Evolutionary conservation across 2,113 vertebrate genomes (phyloP), one percentile per base, ranked within the genome.

Genomic region (Oenanthe oenanthe): DNA sequence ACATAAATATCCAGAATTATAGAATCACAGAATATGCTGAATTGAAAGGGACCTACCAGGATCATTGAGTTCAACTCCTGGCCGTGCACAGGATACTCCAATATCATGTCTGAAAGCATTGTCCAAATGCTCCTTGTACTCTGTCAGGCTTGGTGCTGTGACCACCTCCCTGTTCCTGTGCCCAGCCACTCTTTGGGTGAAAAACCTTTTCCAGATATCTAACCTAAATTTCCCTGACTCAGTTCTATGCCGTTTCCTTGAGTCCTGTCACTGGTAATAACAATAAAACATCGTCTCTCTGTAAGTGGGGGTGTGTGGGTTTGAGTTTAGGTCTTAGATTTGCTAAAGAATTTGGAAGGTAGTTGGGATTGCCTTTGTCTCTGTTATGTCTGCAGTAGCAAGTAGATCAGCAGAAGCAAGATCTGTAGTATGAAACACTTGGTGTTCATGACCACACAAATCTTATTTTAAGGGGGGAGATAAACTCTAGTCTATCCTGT

Each of bases 381-480:
- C 7, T 77, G 31, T 40, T 75, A 40, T 43, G 8, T 18, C 53
- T 68, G 32, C 31, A 72, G 25, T 10, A 90, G 34, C 24, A 79
- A 79, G 31, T 29, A 67, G 43, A 32, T 8, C 54, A n/a, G 25
- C 21, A 76, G 36, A 80, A 68, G 15, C 45, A 93, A 65, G 36
- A 72, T 34, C 32, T 82, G 22, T 15, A 28, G 25, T 42, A 26
- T 51, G 48, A 75, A 88, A 62, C 7, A 29, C 9, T 68, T 43
- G 21, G 6, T 47, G 25, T 34, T 91, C 17, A 11, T 57, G 36
- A 7, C 17, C 21, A 57, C 17, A 56, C 6, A 76, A 56, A n/a
- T 53, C 4, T 4, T 5, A 53, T 54, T 76, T 85, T 62, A 84
- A n/a, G 2, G 3, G 10, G 0, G 17, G 4, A 10, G 1, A 40